Evolutionary conservation across 2,113 vertebrate genomes (phyloP).

Genomic region (Stictonetta naevosa): DNA sequence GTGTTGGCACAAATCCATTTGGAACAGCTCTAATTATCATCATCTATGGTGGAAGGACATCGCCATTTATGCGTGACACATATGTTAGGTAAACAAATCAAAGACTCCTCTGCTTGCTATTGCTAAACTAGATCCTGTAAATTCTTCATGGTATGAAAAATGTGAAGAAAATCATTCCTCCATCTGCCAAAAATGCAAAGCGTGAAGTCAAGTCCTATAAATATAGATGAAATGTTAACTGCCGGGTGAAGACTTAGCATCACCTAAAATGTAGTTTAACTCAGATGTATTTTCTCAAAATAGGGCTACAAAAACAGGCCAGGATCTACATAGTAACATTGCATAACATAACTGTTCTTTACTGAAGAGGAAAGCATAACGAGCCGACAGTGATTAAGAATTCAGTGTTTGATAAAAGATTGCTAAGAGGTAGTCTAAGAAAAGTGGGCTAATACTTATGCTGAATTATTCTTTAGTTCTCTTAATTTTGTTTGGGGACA

Average conservation of each 20-base stretch:
- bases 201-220: background rate
- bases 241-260: slow-evolving; percentile 5
- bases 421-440: background rate
- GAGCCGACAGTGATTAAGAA: background rate
- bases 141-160: background rate
- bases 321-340: slow-evolving; percentile 14
- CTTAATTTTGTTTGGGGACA: background rate
- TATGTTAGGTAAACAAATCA: slow-evolving; percentile 8
- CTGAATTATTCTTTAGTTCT: background rate
- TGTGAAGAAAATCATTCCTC: background rate
- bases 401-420: background rate
- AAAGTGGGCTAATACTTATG: background rate
- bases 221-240: background rate
- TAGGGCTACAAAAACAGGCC: background rate
- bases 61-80: background rate
- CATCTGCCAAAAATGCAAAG: slow-evolving; percentile 33
- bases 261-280: slow-evolving; percentile 29
- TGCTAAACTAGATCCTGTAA: background rate
- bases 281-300: slow-evolving; percentile 47
- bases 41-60: background rate
- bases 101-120: background rate
- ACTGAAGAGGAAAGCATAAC: background rate
- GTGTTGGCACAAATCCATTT: slow-evolving; percentile 42
- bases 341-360: background rate
- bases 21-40: slow-evolving; percentile 11